Percentiles rank a stretch among this genome's conserved stretches.
phyloP scores from a whole-genome alignment of 2,888 invertebrate species.

The Mellilla xanthometata region DNA sequence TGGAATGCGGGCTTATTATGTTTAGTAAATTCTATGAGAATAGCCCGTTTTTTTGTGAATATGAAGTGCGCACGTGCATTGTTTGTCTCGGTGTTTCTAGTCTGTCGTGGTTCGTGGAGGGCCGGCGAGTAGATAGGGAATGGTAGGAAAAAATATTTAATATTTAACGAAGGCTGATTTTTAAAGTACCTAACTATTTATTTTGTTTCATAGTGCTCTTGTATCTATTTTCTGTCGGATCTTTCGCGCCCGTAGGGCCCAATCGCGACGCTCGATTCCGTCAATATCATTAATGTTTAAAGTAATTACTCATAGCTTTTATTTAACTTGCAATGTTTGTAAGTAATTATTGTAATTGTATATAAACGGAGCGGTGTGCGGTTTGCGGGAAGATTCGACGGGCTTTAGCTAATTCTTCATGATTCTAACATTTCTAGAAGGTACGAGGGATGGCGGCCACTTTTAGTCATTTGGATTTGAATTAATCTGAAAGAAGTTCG shows the following conservation, averaged over 20 bases:
- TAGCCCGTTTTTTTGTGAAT: no score
- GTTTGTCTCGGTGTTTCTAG: conserved; percentile 26
- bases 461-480: neutral
- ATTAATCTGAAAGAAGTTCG: no score
- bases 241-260: conserved; percentile 4
- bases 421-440: neutral
- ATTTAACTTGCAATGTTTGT: no score
- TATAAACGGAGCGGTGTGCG: no score
- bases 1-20: no score
- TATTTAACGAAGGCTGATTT: conserved; percentile 68
- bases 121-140: conserved; percentile 47
- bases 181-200: conserved; percentile 51
- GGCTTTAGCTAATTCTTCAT: conserved; percentile 1
- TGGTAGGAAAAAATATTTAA: conserved; percentile 50
- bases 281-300: no score
- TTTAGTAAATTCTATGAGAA: no score
- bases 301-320: no score
- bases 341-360: no score
- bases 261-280: neutral
- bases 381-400: conserved; percentile 12
- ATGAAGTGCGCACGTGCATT: no score
- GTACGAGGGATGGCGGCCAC: no score
- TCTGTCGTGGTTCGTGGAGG: conserved; percentile 34
- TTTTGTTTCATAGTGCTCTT: conserved; percentile 34
- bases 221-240: conserved; percentile 15